Evolutionary conservation across 2,113 vertebrate species (phyloP).

Genomic region (Corvus moneduloides): DNA sequence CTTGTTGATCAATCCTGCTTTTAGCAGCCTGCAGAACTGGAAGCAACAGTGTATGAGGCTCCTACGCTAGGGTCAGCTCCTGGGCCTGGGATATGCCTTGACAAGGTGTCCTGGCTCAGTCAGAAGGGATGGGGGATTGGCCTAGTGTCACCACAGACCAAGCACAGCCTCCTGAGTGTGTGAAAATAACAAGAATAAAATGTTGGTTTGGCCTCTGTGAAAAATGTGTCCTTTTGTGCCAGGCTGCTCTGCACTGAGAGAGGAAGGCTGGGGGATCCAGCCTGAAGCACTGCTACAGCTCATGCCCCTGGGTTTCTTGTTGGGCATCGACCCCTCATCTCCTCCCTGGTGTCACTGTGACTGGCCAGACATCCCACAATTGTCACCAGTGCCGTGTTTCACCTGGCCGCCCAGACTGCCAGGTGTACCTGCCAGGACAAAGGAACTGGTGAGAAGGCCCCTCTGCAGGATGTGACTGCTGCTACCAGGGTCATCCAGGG

Average conservation of each 20-base stretch:
- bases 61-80: background rate
- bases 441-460: background rate
- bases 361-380: background rate
- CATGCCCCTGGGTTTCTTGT: background rate
- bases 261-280: background rate
- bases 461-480: background rate
- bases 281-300: background rate
- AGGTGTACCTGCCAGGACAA: background rate
- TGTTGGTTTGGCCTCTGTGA: background rate
- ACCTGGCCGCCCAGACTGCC: background rate
- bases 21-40: background rate
- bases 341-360: background rate
- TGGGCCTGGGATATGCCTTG: background rate
- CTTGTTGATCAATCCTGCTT: background rate
- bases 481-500: background rate
- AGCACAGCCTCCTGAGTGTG: background rate
- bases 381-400: background rate
- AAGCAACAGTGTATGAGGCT: rapidly evolving
- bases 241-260: background rate
- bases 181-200: background rate
- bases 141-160: background rate
- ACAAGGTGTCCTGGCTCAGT: background rate
- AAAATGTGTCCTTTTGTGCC: background rate
- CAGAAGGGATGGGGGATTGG: background rate
- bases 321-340: background rate